Percentiles rank a stretch among this genome's conserved stretches.
These are phyloP conservation scores for Varecia variegata DNA, from an alignment of 2,797 vertebrate species.

Conservation along the genomic window DNA sequence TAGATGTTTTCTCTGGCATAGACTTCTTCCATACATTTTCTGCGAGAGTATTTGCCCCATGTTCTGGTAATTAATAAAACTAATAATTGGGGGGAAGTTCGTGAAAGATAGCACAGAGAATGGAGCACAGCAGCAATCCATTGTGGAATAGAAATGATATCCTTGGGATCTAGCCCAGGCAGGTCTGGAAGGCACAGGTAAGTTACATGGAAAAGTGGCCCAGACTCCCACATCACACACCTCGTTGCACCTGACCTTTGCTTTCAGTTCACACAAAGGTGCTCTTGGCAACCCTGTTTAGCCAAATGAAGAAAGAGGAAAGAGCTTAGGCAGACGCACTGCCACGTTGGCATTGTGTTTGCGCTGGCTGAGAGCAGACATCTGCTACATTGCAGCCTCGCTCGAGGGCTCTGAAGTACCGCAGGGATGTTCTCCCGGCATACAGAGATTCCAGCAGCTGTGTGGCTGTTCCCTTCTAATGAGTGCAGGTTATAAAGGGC, in stretches of 20 bases:
- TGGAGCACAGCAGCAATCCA: background rate
- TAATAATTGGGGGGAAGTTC: background rate
- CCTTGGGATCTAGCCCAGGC: background rate
- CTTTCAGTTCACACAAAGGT: background rate
- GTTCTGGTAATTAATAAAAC: background rate
- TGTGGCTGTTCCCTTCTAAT: background rate
- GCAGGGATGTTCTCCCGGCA: rapidly evolving
- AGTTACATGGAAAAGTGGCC: background rate
- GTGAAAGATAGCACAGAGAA: background rate
- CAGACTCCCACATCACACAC: no score
- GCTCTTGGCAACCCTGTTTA: background rate
- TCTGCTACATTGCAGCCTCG: background rate
- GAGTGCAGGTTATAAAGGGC: background rate
- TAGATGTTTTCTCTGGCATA: background rate
- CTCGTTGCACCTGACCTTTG: background rate
- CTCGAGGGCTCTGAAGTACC: background rate
- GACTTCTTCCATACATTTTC: background rate
- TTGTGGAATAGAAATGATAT: background rate
- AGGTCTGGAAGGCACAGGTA: background rate
- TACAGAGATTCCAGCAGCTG: background rate
- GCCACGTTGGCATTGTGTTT: rapidly evolving
- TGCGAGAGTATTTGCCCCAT: background rate
- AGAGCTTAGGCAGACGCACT: background rate
- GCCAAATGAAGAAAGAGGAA: background rate
- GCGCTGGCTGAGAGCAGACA: background rate